Percentiles rank a stretch among this genome's conserved stretches.
These are phyloP conservation scores for Chamaea fasciata DNA, from an alignment of 2,113 vertebrate species.

Conservation along the genomic window DNA sequence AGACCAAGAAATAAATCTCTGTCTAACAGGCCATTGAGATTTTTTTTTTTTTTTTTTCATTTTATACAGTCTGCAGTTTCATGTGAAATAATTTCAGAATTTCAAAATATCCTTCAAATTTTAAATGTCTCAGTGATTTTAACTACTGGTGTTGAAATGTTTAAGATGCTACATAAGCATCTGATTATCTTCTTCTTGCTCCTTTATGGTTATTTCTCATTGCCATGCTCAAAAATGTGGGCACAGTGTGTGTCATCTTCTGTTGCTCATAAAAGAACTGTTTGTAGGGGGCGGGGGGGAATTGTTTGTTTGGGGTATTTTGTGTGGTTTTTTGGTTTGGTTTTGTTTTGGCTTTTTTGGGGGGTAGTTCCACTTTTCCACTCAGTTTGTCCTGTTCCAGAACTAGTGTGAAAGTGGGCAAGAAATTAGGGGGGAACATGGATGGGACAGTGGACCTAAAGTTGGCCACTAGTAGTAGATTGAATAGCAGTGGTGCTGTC, in stretches of 20 bases:
- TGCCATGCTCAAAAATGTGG: fast-evolving
- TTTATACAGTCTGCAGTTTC: neutral
- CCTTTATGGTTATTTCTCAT: neutral
- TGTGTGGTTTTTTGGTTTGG: neutral
- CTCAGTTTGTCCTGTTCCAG: neutral
- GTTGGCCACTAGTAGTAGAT: neutral
- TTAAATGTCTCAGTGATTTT: neutral
- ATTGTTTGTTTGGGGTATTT: neutral
- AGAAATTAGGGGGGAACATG: neutral
- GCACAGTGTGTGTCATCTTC: neutral
- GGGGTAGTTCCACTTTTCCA: fast-evolving
- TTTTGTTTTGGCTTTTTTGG: neutral
- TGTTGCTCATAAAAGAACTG: neutral
- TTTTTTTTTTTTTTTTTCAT: neutral
- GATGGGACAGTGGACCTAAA: neutral
- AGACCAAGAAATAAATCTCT: neutral
- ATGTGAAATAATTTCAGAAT: neutral
- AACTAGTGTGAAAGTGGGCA: neutral
- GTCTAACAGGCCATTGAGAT: neutral
- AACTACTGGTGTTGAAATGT: neutral
- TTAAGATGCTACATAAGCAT: neutral
- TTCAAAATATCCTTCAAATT: neutral
- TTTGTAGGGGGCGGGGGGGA: no score
- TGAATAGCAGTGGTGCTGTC: neutral
- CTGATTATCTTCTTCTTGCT: neutral